Evolutionary conservation across 2,797 vertebrate species (phyloP), one percentile per base, ranked within the genome.

Genomic region (Takifugu rubripes): DNA sequence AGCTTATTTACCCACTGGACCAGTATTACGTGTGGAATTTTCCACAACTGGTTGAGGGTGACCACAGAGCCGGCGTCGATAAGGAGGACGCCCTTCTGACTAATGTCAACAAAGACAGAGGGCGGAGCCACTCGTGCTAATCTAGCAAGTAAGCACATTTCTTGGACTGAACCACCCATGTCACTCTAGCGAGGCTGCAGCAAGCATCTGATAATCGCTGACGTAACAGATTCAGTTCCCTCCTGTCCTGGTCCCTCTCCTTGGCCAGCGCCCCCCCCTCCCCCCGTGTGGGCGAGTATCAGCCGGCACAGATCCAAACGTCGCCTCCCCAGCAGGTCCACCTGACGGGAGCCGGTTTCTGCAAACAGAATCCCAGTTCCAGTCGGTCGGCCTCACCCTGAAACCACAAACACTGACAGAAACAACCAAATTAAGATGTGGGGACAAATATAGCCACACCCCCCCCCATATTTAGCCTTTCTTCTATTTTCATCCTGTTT

Each of bases 401-500:
- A 77, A 59, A 59, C 75, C 73, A 68, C 66, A 57, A 56, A 74
- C 58, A 3, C 68, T 63, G 3, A 5, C 53, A 56, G 49, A 48
- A 52, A 46, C 25, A 50, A 57, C 70, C 57, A 1, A 66, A 79
- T 69, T 78, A 73, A 64, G 78, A 74, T 56, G 51, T 53, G 70
- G 68, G 64, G 68, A 75, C 77, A 64, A 62, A 76, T 70, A 64
- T 83, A 85, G 77, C 54, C 79, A 49, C 79, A 64, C 71, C 70
- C 58, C 61, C 51, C 64, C 51, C 82, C 84, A 77, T 82, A 82
- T 79, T 77, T 68, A 82, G 79, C 59, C 54, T 68, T 81, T 78
- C 60, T 66, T 78, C 68, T 72, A 56, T 82, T 81, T 75, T 53
- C 51, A 51, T 57, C 75, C 67, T 72, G 67, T 78, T 81, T 79